These are phyloP conservation scores for Proterorhinus semilunaris DNA, from an alignment of 2,113 vertebrate species.

Conservation along the genomic window DNA sequence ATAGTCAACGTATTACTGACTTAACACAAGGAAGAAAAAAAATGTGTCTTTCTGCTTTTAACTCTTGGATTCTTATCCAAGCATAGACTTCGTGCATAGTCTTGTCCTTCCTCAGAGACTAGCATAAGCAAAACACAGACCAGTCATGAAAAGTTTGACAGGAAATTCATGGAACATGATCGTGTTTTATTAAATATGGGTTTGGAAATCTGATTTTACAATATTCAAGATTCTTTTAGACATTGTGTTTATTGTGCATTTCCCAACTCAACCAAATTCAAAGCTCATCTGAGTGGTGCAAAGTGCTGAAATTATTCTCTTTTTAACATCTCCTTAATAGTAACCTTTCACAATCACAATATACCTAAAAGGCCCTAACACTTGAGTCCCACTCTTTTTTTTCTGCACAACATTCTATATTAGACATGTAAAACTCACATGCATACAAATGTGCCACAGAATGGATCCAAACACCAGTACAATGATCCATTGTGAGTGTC, in stretches of 20 bases:
- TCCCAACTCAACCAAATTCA: too few relatives aligned
- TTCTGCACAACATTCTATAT: background rate
- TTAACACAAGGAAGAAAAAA: background rate
- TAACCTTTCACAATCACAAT: too few relatives aligned
- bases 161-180: background rate
- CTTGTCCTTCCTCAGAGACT: background rate
- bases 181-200: background rate
- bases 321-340: too few relatives aligned
- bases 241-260: too few relatives aligned
- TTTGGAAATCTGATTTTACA: background rate
- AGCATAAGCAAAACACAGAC: background rate
- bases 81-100: background rate
- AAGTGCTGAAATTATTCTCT: too few relatives aligned
- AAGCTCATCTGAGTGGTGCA: too few relatives aligned
- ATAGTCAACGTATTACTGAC: too few relatives aligned
- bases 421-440: background rate
- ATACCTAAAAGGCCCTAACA: too few relatives aligned
- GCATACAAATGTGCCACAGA: background rate
- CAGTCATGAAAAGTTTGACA: slow-evolving; percentile 4
- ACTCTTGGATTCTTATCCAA: background rate
- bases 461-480: background rate
- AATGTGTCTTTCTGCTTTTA: background rate
- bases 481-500: background rate
- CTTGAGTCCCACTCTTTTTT: too few relatives aligned
- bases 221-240: too few relatives aligned